Evolutionary conservation across 2,113 vertebrate species (phyloP), one percentile per base, ranked within the genome.

Genomic region (Lichenostomus cassidix): DNA sequence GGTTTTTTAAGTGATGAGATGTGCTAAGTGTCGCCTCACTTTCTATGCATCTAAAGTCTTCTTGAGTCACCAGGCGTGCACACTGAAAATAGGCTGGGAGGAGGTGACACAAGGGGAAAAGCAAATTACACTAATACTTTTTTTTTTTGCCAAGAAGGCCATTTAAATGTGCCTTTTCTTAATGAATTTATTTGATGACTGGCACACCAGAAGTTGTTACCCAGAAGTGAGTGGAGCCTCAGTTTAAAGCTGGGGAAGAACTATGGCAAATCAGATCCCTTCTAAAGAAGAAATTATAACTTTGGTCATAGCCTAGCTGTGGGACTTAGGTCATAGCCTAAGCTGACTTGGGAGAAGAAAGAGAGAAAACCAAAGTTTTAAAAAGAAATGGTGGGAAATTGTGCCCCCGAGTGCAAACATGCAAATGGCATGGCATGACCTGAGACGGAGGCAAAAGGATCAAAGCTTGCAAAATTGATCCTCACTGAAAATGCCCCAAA

Each of bases 51-150:
- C 22, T 55, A 42, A 24, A 35, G 29, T 81, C 35, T 60, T 13
- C 29, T 82, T 46, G 67, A 31, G 35, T 49, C 23, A 39, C n/a
- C 0, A 12, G n/a, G 10, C 0, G 0, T 4, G 19, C 5, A 37
- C 22, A 41, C 49, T 31, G 62, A 60, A 60, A 56, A 24, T 0
- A 33, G 49, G 29, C 39, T 70, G 60, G 62, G 82, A 75, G 60
- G 56, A 90, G 18, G 17, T 87, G 47, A 56, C 1, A 5, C 12
- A 19, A 28, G n/a, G 42, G 15, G 31, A 20, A 79, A 87, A 90
- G 39, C 27, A 79, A 62, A 60, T 76, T 35, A 55, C 24, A 25
- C 8, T 24, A 2, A 2, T 23, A 1, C 4, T 25, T 29, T 11
- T n/a, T 58, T 47, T 50, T 41, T 70, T 78, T 63, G 4, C 29